These are phyloP conservation scores for Agrilus mali DNA, from an alignment of 2,888 invertebrate genomes.

Conservation along the genomic window DNA sequence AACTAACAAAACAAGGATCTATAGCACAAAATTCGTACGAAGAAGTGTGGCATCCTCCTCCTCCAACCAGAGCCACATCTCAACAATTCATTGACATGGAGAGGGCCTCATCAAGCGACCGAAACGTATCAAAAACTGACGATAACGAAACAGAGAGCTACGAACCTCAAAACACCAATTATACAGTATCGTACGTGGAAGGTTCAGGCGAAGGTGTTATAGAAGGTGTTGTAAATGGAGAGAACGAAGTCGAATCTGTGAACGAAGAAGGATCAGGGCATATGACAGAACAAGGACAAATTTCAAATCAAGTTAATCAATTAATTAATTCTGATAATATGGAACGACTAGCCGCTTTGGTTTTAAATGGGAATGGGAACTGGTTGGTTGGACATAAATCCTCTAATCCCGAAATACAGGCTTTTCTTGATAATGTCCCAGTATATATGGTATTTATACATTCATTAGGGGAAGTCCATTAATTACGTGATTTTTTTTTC, in stretches of 20 bases:
- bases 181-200: constrained; percentile 6
- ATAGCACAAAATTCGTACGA: not conserved
- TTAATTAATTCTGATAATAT: constrained; percentile 66
- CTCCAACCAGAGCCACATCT: not conserved
- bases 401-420: constrained; percentile 65
- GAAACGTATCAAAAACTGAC: constrained; percentile 17
- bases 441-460: constrained; percentile 68
- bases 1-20: constrained; percentile 10
- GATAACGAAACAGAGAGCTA: constrained; percentile 6
- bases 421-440: constrained; percentile 78
- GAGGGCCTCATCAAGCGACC: constrained; percentile 12
- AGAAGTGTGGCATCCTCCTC: not conserved
- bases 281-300: constrained; percentile 38
- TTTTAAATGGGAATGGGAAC: constrained; percentile 78
- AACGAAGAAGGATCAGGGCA: constrained; percentile 35
- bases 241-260: constrained; percentile 31
- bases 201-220: constrained; percentile 27
- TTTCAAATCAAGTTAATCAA: constrained; percentile 50
- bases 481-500: too few species aligned
- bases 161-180: constrained; percentile 9
- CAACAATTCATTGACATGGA: not conserved
- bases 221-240: constrained; percentile 33
- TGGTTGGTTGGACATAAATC: constrained; percentile 58
- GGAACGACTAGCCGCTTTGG: constrained; percentile 80
- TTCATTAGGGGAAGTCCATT: too few species aligned